phyloP scores from a whole-genome alignment of 1,140 invertebrate species.

The Drosophila melanogaster region Release_6_plus_ISO1_MT NT_033779.5:19096501-19097000 shows the following conservation, averaged over 20 bases:
- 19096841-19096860: neutral
- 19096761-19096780: slow-evolving; percentile 31
- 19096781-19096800: slow-evolving; percentile 30
- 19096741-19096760: slow-evolving; percentile 5
- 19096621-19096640: slow-evolving; percentile 63
- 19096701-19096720: slow-evolving; percentile 31
- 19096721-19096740: slow-evolving; percentile 8
- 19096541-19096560: slow-evolving; percentile 45
- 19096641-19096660: slow-evolving; percentile 48
- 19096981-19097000: no score
- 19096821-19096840: neutral
- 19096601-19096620: slow-evolving; percentile 60
- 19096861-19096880: neutral
- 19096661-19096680: slow-evolving; percentile 73
- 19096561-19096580: slow-evolving; percentile 15
- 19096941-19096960: no score
- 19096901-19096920: no score
- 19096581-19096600: slow-evolving; percentile 30
- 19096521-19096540: slow-evolving; percentile 52
- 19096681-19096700: slow-evolving; percentile 60
- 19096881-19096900: no score
- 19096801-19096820: slow-evolving; percentile 28
- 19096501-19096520: slow-evolving; percentile 55
- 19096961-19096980: no score
- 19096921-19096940: no score